These are phyloP conservation scores for Cotesia glomerata DNA, from an alignment of 1,140 invertebrate genomes.

Conservation along the genomic window DNA sequence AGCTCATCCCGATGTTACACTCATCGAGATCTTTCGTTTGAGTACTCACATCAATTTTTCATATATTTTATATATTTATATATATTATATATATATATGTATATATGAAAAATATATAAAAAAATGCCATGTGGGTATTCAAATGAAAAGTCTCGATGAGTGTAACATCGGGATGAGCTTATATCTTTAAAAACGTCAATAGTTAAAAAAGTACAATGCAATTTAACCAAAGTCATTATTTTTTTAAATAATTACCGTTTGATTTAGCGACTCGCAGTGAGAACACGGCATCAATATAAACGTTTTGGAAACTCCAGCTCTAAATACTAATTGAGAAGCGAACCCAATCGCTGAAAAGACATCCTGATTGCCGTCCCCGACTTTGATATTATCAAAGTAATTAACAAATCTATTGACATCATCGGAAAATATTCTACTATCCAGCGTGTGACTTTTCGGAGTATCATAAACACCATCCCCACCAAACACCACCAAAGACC, in stretches of 20 bases:
- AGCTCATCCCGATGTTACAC: too few species aligned
- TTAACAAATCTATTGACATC: slow-evolving; percentile 64
- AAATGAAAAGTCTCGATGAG: too few species aligned
- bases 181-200: too few species aligned
- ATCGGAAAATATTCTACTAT: slow-evolving; percentile 71
- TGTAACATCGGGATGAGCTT: too few species aligned
- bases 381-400: slow-evolving; percentile 69
- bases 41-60: too few species aligned
- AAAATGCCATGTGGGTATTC: too few species aligned
- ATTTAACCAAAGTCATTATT: too few species aligned
- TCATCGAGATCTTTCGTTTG: too few species aligned
- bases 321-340: slow-evolving; percentile 77
- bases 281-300: slow-evolving; percentile 84
- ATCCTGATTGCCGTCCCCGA: slow-evolving; percentile 72
- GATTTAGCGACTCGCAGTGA: slow-evolving; percentile 71
- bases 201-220: too few species aligned
- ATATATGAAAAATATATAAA: too few species aligned
- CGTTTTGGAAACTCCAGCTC: slow-evolving; percentile 84
- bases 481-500: slow-evolving; percentile 82
- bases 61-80: too few species aligned
- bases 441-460: slow-evolving; percentile 73
- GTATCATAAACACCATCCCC: slow-evolving; percentile 73
- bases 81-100: too few species aligned
- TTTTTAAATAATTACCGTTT: slow-evolving; percentile 68
- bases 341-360: slow-evolving; percentile 78